Percentiles rank a stretch among this genome's conserved stretches.
These are phyloP conservation scores for Actinernus sp. DNA, from an alignment of 92 coral and sea anemone species.

Conservation along the genomic window DNA sequence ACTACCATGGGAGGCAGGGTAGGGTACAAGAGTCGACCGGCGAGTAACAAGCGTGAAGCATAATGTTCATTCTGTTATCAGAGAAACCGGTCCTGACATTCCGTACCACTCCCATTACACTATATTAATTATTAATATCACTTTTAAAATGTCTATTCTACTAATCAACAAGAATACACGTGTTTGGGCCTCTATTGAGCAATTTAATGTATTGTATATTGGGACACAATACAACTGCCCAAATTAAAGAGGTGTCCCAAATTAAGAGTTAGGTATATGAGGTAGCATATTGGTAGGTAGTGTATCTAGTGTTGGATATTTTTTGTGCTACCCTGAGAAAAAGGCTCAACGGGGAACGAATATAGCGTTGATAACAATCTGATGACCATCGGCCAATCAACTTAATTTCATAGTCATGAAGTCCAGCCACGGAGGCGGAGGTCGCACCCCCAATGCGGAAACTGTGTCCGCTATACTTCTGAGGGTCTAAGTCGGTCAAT, in stretches of 20 bases:
- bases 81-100: too few species aligned
- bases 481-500: constrained; percentile 2
- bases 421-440: constrained; percentile 32
- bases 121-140: too few species aligned
- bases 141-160: too few species aligned
- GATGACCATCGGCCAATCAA: constrained; percentile 35
- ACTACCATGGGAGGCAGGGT: too few species aligned
- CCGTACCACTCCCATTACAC: too few species aligned
- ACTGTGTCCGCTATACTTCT: constrained; percentile 17
- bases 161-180: too few species aligned
- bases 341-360: constrained; percentile 32
- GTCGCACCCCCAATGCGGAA: constrained; percentile 39
- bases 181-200: background rate
- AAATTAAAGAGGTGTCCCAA: background rate
- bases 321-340: constrained; percentile 12
- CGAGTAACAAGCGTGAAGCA: too few species aligned
- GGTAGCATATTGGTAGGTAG: constrained; percentile 16
- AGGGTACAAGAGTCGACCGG: too few species aligned
- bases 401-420: constrained; percentile 32
- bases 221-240: constrained; percentile 5
- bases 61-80: too few species aligned
- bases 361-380: constrained; percentile 39
- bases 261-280: too few species aligned
- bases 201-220: constrained; percentile 6
- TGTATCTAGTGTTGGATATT: constrained; percentile 3